Evolutionary conservation across 2,113 vertebrate species (phyloP).

Genomic region (Malurus elegans): DNA sequence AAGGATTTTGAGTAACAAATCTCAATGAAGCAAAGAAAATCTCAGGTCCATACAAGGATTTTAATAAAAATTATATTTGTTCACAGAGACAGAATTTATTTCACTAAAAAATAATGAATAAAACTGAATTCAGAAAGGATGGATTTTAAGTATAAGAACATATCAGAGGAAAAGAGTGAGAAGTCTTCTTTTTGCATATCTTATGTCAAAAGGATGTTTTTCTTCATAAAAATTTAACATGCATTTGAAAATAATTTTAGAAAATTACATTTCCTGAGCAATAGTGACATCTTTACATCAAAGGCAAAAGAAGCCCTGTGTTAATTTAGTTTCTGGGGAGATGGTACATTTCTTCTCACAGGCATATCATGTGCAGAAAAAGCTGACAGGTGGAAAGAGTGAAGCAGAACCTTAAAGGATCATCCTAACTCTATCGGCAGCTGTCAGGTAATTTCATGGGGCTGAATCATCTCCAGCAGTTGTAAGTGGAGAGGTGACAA

Average conservation of each 20-base stretch:
- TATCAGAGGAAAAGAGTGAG: not conserved
- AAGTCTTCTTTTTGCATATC: not conserved
- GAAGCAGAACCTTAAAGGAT: constrained; percentile 8
- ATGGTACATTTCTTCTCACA: not conserved
- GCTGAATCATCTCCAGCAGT: not conserved
- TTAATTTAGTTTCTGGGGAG: constrained; percentile 23
- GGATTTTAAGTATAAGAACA: not conserved
- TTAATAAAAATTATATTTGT: not conserved
- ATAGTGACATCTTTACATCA: not conserved
- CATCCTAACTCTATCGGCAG: not conserved
- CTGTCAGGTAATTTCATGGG: constrained; percentile 27
- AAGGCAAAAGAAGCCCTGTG: not conserved
- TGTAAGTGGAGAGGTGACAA: not conserved
- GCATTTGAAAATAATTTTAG: not conserved
- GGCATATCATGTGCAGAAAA: not conserved
- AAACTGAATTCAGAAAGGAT: not conserved
- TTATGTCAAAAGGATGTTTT: not conserved
- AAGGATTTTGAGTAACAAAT: not conserved
- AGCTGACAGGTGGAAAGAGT: constrained; percentile 1
- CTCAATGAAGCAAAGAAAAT: not conserved
- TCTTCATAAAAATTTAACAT: not conserved
- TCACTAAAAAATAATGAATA: not conserved
- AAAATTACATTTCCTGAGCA: not conserved
- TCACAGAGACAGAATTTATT: not conserved
- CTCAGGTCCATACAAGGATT: not conserved